These are phyloP conservation scores for Phania funesta DNA, from an alignment of 2,888 invertebrate species.

Conservation along the genomic window DNA sequence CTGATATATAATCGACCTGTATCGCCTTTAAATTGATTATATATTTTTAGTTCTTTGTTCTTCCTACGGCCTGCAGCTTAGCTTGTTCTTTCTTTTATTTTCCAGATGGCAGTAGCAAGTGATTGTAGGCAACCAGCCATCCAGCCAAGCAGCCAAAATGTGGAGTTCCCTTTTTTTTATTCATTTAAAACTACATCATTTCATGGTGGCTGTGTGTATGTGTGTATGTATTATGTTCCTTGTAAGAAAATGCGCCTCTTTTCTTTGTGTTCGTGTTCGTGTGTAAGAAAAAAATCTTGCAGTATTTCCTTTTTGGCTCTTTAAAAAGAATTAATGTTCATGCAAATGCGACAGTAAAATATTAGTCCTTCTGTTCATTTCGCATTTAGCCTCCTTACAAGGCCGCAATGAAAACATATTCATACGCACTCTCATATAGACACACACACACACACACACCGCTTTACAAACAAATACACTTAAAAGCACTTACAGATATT, in stretches of 20 bases:
- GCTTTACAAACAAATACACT: neutral
- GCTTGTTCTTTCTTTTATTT: conserved; percentile 1
- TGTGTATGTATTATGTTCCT: neutral
- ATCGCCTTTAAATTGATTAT: neutral
- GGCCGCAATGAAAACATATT: conserved; percentile 41
- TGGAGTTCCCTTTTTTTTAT: conserved; percentile 37
- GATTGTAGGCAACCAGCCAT: conserved; percentile 27
- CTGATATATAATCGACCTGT: neutral
- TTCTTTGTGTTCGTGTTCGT: neutral
- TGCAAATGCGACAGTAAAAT: conserved; percentile 68
- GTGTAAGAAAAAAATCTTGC: conserved; percentile 42
- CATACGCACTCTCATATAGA: neutral
- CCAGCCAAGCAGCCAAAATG: conserved; percentile 10
- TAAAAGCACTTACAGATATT: conserved; percentile 15
- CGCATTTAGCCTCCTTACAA: conserved; percentile 56
- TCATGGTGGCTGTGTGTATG: conserved; percentile 1
- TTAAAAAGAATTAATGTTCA: conserved; percentile 65
- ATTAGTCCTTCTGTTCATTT: conserved; percentile 63
- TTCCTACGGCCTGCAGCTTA: conserved; percentile 1
- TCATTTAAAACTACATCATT: conserved; percentile 17
- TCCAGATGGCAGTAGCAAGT: neutral
- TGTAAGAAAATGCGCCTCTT: neutral
- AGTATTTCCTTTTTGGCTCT: conserved; percentile 54
- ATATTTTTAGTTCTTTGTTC: conserved; percentile 8
- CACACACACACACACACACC: neutral